Evolutionary conservation across 2,113 vertebrate species (phyloP), one percentile per base, ranked within the genome.

Genomic region (Cavia aperea): DNA sequence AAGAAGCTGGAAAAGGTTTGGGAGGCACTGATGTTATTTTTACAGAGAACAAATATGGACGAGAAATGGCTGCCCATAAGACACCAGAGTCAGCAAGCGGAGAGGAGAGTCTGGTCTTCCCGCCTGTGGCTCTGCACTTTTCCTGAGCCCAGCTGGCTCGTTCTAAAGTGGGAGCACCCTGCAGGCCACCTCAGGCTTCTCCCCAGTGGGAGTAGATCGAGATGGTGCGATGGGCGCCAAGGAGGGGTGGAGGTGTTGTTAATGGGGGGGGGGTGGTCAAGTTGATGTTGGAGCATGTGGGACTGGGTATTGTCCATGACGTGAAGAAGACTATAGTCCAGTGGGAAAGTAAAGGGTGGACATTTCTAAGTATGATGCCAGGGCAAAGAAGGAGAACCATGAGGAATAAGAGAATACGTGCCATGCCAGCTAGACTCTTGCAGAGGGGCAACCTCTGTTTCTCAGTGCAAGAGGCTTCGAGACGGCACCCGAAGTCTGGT

Each of bases 191-290:
- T 85, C 9, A 1, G 19, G 56, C 18, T 46, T 49, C 26, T 72
- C 13, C 75, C 33, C 31, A 11, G 26, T 51, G 26, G 49, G 78
- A 26, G n/a, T 13, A 51, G 56, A 56, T 24, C 0, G 15, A 13
- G 49, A 23, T 21, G 29, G 0, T 19, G 2, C 4, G 33, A 16
- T 31, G 21, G 46, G 8, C 51, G 1, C 5, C 0, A 1, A 9
- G 31, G 23, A 4, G 51, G 63, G 65, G 15, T 11, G 33, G 70
- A 78, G 56, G 85, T 58, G 19, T 43, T n/a, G 36, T 73, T 43
- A 6, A 8, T 70, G 72, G n/a, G 8, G 73, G 39, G 39, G 39
- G 39, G 39, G 39, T 39, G 39, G 79, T 46, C 79, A 72, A 46
- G 29, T 23, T 39, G 73, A 62, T 31, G 4, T 13, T 43, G 12